Evolutionary conservation across 2,797 vertebrate species (phyloP).

Genomic region (Synaphobranchus kaupii): DNA sequence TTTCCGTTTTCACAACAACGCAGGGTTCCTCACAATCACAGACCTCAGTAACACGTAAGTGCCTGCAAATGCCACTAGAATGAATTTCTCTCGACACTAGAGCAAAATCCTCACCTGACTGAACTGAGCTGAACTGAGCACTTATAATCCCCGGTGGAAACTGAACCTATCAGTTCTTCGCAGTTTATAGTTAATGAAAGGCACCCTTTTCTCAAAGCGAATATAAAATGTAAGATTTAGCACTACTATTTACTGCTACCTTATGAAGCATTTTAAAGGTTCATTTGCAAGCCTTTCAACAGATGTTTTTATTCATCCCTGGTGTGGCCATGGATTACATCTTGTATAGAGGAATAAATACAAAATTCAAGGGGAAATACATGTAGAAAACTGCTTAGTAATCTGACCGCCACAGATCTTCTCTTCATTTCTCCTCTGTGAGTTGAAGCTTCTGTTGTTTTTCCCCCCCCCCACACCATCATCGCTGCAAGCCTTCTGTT

Average conservation of each 20-base stretch:
- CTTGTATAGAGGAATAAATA: neutral
- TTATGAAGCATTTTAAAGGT: conserved; percentile 55
- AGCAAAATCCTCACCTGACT: conserved; percentile 39
- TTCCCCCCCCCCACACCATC: neutral
- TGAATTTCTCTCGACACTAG: conserved; percentile 28
- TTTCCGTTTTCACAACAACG: neutral
- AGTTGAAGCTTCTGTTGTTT: neutral
- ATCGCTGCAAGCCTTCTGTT: conserved; percentile 27
- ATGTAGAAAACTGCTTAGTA: neutral
- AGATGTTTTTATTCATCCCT: conserved; percentile 32
- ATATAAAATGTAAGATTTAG: conserved; percentile 52
- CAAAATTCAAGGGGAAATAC: neutral
- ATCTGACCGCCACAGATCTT: neutral
- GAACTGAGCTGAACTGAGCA: conserved; percentile 28
- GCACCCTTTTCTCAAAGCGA: conserved; percentile 39
- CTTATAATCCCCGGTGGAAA: conserved; percentile 32
- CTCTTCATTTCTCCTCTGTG: neutral
- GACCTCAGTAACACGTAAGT: conserved; percentile 20
- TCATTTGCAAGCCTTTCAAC: conserved; percentile 60
- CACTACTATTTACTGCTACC: conserved; percentile 59
- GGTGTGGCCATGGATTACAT: conserved; percentile 46
- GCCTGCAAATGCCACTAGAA: conserved; percentile 51
- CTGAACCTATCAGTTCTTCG: neutral
- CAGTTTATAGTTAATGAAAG: conserved; percentile 35
- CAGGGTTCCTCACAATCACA: neutral